Percentiles rank a stretch among this genome's conserved stretches.
Conservation (phyloP, 2,113 vertebrate genomes). For the Muscicapa adusta region DNA sequence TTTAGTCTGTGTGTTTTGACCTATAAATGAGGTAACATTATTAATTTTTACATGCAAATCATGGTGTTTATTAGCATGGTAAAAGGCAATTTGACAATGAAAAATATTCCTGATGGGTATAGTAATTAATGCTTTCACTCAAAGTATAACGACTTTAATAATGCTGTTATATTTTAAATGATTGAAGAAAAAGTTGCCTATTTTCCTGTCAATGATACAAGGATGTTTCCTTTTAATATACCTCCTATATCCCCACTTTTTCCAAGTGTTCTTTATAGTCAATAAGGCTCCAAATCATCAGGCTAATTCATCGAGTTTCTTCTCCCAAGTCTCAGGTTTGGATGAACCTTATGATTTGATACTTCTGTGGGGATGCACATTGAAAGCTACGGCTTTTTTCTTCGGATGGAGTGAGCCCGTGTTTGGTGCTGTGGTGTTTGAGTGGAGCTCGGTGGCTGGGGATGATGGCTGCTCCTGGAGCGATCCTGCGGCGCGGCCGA, state of each 20-base stretch:
- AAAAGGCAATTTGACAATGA: constrained; percentile 26
- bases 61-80: not conserved
- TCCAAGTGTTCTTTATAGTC: not conserved
- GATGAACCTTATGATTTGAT: not conserved
- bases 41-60: not conserved
- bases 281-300: not conserved
- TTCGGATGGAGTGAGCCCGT: constrained; percentile 15
- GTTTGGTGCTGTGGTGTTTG: constrained; percentile 17
- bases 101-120: not conserved
- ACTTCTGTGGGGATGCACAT: not conserved
- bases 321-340: not conserved
- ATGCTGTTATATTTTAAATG: not conserved
- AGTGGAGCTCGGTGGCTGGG: not conserved
- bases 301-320: constrained; percentile 4
- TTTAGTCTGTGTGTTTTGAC: constrained; percentile 51
- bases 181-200: not conserved
- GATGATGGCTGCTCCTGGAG: not conserved
- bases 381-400: not conserved
- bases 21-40: constrained; percentile 29
- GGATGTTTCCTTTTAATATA: not conserved
- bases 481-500: not conserved
- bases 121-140: constrained; percentile 46
- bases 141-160: constrained; percentile 5
- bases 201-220: not conserved
- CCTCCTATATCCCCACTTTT: not conserved